Conservation (phyloP, 2,888 invertebrate genomes). For the Oxytorus armatus region DNA sequence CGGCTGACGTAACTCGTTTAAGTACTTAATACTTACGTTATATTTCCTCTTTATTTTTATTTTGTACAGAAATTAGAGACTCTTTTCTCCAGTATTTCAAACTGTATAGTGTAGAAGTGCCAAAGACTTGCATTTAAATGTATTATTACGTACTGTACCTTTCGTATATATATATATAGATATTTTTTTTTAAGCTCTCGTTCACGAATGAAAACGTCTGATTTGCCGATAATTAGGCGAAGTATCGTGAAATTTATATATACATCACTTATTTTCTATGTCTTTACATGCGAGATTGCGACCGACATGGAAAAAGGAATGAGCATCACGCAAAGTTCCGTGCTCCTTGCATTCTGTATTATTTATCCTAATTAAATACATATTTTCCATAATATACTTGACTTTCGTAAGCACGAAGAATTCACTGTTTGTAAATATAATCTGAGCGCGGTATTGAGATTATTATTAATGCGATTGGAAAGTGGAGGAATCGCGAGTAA, state of each 20-base stretch:
- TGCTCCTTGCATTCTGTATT: conserved; percentile 14
- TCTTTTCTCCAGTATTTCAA: conserved; percentile 44
- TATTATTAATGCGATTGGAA: conserved; percentile 55
- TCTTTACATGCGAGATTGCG: conserved; percentile 13
- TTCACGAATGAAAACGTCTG: conserved; percentile 21
- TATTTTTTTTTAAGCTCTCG: conserved; percentile 44
- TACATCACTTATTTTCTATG: conserved; percentile 33
- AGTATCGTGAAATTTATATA: conserved; percentile 11
- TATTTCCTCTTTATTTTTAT: conserved; percentile 34
- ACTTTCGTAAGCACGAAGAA: conserved; percentile 57
- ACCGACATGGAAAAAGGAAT: conserved; percentile 14
- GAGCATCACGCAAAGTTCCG: conserved; percentile 24
- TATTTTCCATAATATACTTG: conserved; percentile 61
- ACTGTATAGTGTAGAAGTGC: conserved; percentile 76
- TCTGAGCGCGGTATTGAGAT: conserved; percentile 44
- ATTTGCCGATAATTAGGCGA: conserved; percentile 2
- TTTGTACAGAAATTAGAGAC: conserved; percentile 50
- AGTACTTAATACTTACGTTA: conserved; percentile 50
- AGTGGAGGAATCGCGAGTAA: conserved; percentile 40
- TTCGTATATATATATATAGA: conserved; percentile 44
- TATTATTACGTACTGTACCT: conserved; percentile 72
- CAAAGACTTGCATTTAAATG: conserved; percentile 83
- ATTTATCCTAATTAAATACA: conserved; percentile 12
- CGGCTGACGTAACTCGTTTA: conserved; percentile 62
- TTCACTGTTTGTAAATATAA: conserved; percentile 71